Evolutionary conservation across 2,888 invertebrate genomes (phyloP).

Genomic region (Selenia dentaria): DNA sequence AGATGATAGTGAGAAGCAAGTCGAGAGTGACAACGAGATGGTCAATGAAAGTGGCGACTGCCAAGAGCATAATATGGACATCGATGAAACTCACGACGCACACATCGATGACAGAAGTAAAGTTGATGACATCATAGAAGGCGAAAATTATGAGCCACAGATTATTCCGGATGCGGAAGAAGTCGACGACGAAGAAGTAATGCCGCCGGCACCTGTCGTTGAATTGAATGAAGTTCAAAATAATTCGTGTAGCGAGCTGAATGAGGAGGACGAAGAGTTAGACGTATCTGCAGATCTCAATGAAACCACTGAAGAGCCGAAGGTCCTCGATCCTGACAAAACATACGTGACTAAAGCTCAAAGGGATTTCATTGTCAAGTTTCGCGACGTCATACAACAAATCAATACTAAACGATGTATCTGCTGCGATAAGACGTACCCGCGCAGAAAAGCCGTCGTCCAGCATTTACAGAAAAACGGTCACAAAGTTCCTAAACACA

Average conservation of each 20-base stretch:
- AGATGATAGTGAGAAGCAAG: slow-evolving; percentile 39
- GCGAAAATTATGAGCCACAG: slow-evolving; percentile 49
- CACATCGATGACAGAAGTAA: slow-evolving; percentile 46
- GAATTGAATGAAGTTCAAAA: slow-evolving; percentile 73
- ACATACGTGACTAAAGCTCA: slow-evolving; percentile 72
- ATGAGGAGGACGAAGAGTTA: slow-evolving; percentile 62
- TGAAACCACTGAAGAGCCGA: slow-evolving; percentile 55
- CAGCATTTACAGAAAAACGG: slow-evolving; percentile 82
- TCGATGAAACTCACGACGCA: slow-evolving; percentile 40
- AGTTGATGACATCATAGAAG: slow-evolving; percentile 37
- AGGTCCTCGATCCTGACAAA: slow-evolving; percentile 68
- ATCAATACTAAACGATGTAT: slow-evolving; percentile 78
- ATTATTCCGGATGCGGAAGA: slow-evolving; percentile 53
- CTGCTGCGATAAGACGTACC: slow-evolving; percentile 76
- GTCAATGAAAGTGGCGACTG: slow-evolving; percentile 49
- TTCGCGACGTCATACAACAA: slow-evolving; percentile 75
- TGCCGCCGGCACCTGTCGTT: slow-evolving; percentile 66
- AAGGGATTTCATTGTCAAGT: slow-evolving; percentile 72
- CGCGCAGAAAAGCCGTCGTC: slow-evolving; percentile 79
- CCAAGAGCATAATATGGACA: slow-evolving; percentile 46
- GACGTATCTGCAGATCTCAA: slow-evolving; percentile 53
- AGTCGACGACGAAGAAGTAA: slow-evolving; percentile 69
- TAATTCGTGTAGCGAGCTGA: slow-evolving; percentile 63
- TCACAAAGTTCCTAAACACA: slow-evolving; percentile 84
- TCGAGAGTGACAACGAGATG: slow-evolving; percentile 53